Base-by-base conservation (phyloP, 2,797 vertebrate species). In the Squalus acanthias region DNA sequence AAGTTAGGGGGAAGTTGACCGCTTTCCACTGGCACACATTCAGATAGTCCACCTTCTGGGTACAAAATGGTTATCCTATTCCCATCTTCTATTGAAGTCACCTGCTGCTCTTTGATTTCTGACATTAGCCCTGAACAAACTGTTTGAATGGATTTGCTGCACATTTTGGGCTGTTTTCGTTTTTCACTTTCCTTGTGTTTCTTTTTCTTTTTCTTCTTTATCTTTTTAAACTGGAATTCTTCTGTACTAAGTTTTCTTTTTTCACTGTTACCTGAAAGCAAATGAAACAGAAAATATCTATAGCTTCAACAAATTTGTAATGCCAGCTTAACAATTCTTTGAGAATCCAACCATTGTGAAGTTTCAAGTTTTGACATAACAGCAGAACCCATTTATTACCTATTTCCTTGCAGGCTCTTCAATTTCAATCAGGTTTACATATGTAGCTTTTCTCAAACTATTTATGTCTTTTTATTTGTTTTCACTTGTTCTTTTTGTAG, bases 121-220 rank as follows among this genome's bases (percentile, higher is more conserved):
- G 98, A 98, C 93, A 99, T 98, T 97, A 99, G 97, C 97, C 98
- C 99, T 87, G 98, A 98, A 96, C 98, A 99, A 96, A 98, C 96
- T 82, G 99, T 99, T 97, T 99, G 99, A 98, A 99, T 98, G 79
- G 99, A 99, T 98, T 99, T 99, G 98, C 99, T 99, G 97, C 98
- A 99, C 99, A 99, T 99, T 98, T 99, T 99, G 96, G 99, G 99
- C 96, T 98, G 98, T 96, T 99, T 99, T 96, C 98, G 98, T 97
- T 99, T 99, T 97, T 99, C 99, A 3, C 98, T 99, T 96, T 99
- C 99, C 99, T 99, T 99, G 97, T 99, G 99, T 98, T 99, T 99
- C 98, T 99, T 99, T 98, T 99, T 99, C 99, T 99, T 99, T 99
- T 99, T 99, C 98, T 99, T 99, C 98, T 99, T 99, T 53, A 99